A percentile compares a stretch with the other conserved stretches of the same genome.
Evolutionary conservation across 2,113 vertebrate species (phyloP).

Genomic region (Mobula hypostoma): DNA sequence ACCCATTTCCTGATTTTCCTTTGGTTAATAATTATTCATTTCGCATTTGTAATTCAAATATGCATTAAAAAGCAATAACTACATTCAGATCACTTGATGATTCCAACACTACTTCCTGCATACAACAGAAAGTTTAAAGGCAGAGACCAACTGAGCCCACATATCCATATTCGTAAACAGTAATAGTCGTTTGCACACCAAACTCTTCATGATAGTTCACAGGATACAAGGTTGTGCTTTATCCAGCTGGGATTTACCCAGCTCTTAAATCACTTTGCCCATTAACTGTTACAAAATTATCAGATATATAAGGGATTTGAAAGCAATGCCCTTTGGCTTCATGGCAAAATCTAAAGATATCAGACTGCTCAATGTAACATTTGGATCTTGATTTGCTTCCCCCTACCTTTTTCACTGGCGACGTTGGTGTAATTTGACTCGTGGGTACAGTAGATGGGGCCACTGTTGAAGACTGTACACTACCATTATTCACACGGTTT

Average conservation of each 20-base stretch:
- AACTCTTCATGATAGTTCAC: background rate
- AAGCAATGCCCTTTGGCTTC: background rate
- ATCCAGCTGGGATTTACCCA: background rate
- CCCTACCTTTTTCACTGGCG: slow-evolving; percentile 88
- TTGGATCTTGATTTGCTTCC: background rate
- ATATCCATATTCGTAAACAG: background rate
- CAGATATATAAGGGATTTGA: background rate
- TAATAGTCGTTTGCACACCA: background rate
- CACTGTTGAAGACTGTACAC: slow-evolving; percentile 57
- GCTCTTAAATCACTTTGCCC: background rate
- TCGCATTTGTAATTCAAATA: background rate
- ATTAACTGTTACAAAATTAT: background rate
- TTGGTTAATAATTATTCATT: background rate
- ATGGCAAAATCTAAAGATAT: background rate
- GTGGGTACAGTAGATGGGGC: slow-evolving; percentile 65
- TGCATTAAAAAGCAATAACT: background rate
- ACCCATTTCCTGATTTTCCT: background rate
- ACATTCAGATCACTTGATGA: background rate
- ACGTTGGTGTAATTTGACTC: slow-evolving; percentile 80
- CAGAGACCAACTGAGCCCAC: background rate
- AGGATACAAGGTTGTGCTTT: background rate
- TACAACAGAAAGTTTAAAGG: no score
- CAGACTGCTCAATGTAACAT: no score
- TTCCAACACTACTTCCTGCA: no score
- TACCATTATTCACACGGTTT: slow-evolving; percentile 58